Evolutionary conservation across 2,113 vertebrate genomes (phyloP).

Genomic region (Formicarius rufipectus): DNA sequence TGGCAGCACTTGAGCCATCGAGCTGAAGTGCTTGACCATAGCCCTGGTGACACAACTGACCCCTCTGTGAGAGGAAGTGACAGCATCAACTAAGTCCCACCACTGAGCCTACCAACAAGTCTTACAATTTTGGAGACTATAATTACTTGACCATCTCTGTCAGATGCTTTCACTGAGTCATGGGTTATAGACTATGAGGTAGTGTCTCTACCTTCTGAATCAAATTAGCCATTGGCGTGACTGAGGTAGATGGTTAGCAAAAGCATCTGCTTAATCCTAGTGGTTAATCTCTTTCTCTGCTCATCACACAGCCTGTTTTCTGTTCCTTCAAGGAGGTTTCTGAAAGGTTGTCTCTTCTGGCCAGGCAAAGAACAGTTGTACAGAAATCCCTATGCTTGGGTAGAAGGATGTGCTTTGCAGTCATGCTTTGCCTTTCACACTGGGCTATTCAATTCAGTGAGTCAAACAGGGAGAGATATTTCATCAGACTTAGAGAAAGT

Average conservation of each 20-base stretch:
- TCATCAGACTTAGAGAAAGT: background rate
- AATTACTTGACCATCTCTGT: constrained; percentile 33
- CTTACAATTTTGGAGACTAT: background rate
- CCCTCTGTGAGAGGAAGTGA: background rate
- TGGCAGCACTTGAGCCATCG: background rate
- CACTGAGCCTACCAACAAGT: background rate
- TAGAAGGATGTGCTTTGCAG: background rate
- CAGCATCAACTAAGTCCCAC: constrained; percentile 1
- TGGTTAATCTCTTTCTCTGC: background rate
- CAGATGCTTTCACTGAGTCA: constrained; percentile 39
- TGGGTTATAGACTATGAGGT: constrained; percentile 10
- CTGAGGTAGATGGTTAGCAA: background rate
- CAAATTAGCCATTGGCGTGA: background rate
- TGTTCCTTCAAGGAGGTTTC: background rate
- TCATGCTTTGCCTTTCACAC: background rate
- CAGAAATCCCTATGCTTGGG: background rate
- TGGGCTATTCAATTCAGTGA: background rate
- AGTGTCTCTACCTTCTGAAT: constrained; percentile 42
- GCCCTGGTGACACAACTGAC: background rate
- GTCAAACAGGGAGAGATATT: background rate
- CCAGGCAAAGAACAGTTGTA: background rate
- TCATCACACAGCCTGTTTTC: background rate
- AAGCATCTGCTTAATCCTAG: constrained; percentile 6
- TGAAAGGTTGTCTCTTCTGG: background rate
- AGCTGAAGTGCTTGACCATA: background rate